Conservation (phyloP, 2,113 vertebrate genomes). For the Eretmochelys imbricata region DNA sequence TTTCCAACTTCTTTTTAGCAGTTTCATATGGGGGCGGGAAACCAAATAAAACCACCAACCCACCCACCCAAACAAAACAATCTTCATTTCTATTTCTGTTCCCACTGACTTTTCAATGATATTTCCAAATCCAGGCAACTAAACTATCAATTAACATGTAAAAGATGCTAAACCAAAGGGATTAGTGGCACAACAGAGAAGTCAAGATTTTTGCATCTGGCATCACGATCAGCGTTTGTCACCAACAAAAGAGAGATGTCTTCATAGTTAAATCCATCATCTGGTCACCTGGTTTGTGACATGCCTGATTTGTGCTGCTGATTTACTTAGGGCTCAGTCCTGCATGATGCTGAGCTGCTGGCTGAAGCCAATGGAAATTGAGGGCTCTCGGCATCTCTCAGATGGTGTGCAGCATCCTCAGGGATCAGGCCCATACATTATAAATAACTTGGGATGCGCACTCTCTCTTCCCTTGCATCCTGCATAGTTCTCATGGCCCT, state of each 20-base stretch:
- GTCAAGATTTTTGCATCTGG: constrained; percentile 24
- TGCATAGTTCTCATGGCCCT: neutral
- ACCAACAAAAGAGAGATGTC: constrained; percentile 46
- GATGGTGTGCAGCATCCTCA: neutral
- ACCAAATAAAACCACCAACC: neutral
- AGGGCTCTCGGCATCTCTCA: neutral
- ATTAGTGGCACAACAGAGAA: constrained; percentile 37
- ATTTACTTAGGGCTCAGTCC: neutral
- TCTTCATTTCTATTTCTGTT: neutral
- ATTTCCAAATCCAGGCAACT: neutral
- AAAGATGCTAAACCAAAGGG: constrained; percentile 39
- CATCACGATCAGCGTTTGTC: neutral
- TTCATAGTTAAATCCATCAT: constrained; percentile 28
- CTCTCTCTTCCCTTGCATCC: neutral
- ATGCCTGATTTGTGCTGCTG: fast-evolving
- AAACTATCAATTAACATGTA: neutral
- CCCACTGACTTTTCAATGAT: neutral
- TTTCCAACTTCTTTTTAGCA: neutral
- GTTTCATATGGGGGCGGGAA: neutral
- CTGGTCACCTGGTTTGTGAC: neutral
- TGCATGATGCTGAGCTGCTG: neutral
- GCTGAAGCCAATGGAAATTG: neutral
- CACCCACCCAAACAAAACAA: neutral
- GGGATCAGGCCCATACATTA: neutral
- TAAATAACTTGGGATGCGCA: neutral